These are phyloP conservation scores for Danio aesculapii DNA, from an alignment of 2,797 vertebrate species.

Conservation along the genomic window DNA sequence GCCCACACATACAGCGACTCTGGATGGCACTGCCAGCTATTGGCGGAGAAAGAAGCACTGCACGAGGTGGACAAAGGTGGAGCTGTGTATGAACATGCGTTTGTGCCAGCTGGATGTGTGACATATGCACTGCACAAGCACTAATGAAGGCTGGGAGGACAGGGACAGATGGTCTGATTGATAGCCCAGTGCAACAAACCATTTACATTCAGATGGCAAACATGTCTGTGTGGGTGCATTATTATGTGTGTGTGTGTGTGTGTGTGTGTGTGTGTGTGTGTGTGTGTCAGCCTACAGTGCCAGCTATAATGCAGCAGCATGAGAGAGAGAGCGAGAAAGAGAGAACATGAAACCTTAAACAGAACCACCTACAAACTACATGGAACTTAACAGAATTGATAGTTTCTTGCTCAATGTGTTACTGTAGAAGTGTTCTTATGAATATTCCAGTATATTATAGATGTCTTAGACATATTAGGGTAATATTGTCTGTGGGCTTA, in stretches of 20 bases:
- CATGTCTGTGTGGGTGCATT: conserved; percentile 29
- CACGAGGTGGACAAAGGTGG: conserved; percentile 27
- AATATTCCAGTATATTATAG: neutral
- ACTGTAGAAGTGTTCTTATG: neutral
- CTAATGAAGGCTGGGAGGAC: conserved; percentile 53
- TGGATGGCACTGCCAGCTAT: conserved; percentile 6
- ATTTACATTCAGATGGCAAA: conserved; percentile 36
- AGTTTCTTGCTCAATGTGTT: neutral
- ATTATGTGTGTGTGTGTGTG: too few relatives aligned
- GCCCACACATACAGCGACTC: conserved; percentile 12
- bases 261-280: too few relatives aligned
- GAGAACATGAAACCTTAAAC: conserved; percentile 1
- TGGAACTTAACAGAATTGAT: neutral
- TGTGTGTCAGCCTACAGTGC: neutral
- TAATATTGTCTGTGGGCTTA: too few relatives aligned
- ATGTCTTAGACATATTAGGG: too few relatives aligned
- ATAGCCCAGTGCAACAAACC: conserved; percentile 52
- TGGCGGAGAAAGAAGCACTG: conserved; percentile 21
- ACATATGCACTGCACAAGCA: conserved; percentile 48
- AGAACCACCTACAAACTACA: too few relatives aligned
- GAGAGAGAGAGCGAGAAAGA: neutral
- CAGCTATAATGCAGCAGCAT: too few relatives aligned
- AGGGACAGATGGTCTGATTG: conserved; percentile 63
- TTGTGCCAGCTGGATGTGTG: conserved; percentile 44
- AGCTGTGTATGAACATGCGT: conserved; percentile 37